Evolutionary conservation across 2,888 invertebrate species (phyloP), one percentile per base, ranked within the genome.

Genomic region (Didymodactylos carnosus): DNA sequence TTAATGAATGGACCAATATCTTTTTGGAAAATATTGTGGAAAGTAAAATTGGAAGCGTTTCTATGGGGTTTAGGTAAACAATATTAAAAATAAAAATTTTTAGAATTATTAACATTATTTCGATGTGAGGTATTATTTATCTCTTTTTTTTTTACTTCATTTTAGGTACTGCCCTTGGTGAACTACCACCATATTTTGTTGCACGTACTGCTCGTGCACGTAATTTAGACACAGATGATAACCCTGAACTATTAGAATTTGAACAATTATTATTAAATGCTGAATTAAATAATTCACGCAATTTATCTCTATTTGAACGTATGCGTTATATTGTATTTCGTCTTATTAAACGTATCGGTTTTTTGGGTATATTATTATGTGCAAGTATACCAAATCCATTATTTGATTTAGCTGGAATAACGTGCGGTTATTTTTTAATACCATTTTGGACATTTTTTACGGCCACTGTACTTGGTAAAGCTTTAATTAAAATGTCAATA

Each of bases 381-480:
- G 97, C 97, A 39, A 85, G 93, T 86, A 92, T 99, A 79, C 98
- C 98, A n/a, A 99, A 99, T 86, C 98, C 98, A 0, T 84, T 99
- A 76, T 99, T 99, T 84, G 98, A 99, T 84, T 86, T 99, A 81
- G 98, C 98, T 29, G 98, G 98, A 1, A 90, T 98, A 43, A 97
- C 94, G 0, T 98, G 97, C 82, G 98, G 98, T 0, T 97, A 98
- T 84, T 99, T 97, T 83, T 86, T 95, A 76, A 94, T 99, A 78
- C 97, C 98, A n/a, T 99, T 99, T 85, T 95, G 95, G 94, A 98
- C 97, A 4, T 99, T 99, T 86, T 99, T 99, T 84, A 97, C 97
- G 46, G 98, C 98, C 75, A 99, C 98, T 0, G 86, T 98, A 1
- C 88, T 99, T 75, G 98, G 97, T 71, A 97, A 97, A 84, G 95